Conservation (phyloP, 2,888 invertebrate genomes). For the Antheraea assamensis region DNA sequence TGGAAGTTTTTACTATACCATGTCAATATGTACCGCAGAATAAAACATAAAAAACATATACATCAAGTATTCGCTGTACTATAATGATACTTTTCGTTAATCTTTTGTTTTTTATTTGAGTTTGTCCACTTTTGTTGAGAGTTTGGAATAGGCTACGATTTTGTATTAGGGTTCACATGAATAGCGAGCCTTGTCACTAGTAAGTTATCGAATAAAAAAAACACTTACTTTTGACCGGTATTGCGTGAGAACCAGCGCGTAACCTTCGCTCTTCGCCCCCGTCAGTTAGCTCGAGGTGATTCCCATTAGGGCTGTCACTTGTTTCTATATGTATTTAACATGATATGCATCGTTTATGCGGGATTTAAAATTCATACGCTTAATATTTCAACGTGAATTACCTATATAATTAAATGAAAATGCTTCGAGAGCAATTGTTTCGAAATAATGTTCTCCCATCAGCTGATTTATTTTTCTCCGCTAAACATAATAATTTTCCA, state of each 20-base stretch:
- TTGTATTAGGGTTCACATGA: conserved; percentile 31
- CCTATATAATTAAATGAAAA: no score
- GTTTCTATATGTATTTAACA: background rate
- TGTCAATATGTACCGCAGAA: no score
- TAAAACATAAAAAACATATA: no score
- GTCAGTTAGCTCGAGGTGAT: conserved; percentile 24
- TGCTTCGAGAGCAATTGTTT: no score
- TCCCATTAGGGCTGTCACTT: background rate
- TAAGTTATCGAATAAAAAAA: conserved; percentile 38
- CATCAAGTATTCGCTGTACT: no score
- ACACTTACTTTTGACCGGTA: conserved; percentile 41
- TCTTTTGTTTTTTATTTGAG: no score
- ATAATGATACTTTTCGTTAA: no score
- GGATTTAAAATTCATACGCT: background rate
- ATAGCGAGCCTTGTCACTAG: conserved; percentile 31
- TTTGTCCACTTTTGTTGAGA: no score
- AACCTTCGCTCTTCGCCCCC: conserved; percentile 49
- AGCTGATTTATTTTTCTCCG: no score
- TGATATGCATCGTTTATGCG: background rate
- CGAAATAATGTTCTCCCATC: no score
- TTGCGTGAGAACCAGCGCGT: conserved; percentile 50
- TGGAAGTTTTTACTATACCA: no score
- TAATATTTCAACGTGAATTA: background rate
- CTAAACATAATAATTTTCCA: no score
- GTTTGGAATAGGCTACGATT: background rate